Evolutionary conservation across 2,797 vertebrate species (phyloP), one percentile per base, ranked within the genome.

Genomic region (Phylloscopus collybita): DNA sequence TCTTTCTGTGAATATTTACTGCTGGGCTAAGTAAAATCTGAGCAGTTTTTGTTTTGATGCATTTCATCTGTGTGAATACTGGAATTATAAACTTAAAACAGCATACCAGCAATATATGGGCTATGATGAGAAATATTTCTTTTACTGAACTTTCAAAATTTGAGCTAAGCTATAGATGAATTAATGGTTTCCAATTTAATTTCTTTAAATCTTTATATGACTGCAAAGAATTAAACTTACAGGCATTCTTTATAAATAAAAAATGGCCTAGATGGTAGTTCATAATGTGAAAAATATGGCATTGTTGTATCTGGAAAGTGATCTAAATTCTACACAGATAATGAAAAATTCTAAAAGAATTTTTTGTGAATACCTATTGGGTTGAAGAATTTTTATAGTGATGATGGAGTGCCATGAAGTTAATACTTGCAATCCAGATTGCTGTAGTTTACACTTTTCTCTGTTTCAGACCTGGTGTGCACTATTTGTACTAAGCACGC

Each of bases 381-480:
- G 85, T 94, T 97, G 93, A 96, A 96, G 92, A 96, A 94, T 94
- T 97, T 97, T 98, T 98, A 96, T 98, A 98, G 98, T 98, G 97
- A 97, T 93, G 96, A 97, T 98, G 88, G 97, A 98, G 97, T 98
- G 98, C 98, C 97, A 98, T 97, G 96, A 96, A 97, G 93, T 98
- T 98, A 98, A 98, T 97, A 98, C 97, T 98, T 98, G 98, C 98
- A 98, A 97, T 98, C 98, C 98, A 98, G 97, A 98, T 98, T 98
- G 98, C 98, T 98, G 98, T 98, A 98, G 98, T 99, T 99, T 99
- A 99, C 98, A 99, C 95, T 98, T 98, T 97, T 97, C 97, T 98
- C 97, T 96, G 97, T 97, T 97, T 97, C 96, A 92, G 96, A 97
- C 93, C 95, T 96, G 96, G 98, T 97, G 98, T 98, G 97, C 94